Conservation (phyloP, 1,140 invertebrate species). For the Microplitis demolitor region DNA sequence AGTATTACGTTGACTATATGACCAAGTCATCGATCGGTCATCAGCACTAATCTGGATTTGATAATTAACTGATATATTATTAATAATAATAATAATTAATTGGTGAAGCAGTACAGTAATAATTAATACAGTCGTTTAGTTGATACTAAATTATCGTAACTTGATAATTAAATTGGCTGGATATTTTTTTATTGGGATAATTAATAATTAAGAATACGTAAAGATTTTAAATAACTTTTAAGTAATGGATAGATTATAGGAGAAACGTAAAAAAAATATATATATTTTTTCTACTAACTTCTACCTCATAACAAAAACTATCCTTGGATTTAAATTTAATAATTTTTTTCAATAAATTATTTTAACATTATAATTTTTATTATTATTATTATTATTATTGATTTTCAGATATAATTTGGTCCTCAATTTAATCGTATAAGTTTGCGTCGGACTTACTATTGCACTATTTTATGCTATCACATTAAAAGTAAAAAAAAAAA, state of each 20-base stretch:
- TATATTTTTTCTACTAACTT: slow-evolving; percentile 57
- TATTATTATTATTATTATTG: not conserved
- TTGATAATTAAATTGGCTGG: too few species aligned
- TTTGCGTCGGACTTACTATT: not conserved
- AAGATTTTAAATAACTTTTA: not conserved
- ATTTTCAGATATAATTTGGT: not conserved
- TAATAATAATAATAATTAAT: not conserved
- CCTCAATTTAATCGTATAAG: not conserved
- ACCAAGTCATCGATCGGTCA: slow-evolving; percentile 43
- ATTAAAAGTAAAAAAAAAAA: not conserved
- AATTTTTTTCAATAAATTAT: slow-evolving; percentile 21
- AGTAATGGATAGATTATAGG: not conserved
- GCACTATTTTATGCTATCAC: not conserved
- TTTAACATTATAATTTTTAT: not conserved
- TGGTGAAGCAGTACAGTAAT: too few species aligned
- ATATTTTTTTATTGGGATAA: not conserved
- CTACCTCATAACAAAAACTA: slow-evolving; percentile 11
- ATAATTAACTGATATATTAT: not conserved
- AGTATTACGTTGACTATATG: slow-evolving; percentile 44
- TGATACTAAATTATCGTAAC: too few species aligned
- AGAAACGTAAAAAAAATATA: slow-evolving; percentile 31
- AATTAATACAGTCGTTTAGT: too few species aligned
- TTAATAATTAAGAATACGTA: not conserved
- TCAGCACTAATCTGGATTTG: slow-evolving; percentile 25
- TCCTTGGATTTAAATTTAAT: not conserved